Evolutionary conservation across 2,888 invertebrate genomes (phyloP).

Genomic region (Leptopterna dolabrata): DNA sequence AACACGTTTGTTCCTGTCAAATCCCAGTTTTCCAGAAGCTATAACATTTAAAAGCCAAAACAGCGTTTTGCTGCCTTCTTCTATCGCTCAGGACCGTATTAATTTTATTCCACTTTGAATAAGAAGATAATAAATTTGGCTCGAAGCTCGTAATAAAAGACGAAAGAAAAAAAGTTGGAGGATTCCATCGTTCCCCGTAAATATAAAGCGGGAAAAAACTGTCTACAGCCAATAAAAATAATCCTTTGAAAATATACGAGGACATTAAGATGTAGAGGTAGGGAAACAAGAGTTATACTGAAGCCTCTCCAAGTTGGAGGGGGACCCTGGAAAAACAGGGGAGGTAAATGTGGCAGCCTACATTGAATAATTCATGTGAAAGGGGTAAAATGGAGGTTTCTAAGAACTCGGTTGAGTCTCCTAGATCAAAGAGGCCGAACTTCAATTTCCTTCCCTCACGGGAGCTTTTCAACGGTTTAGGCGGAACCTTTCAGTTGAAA

Average conservation of each 20-base stretch:
- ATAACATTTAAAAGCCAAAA: neutral
- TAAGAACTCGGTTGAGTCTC: conserved; percentile 28
- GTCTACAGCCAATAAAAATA: conserved; percentile 60
- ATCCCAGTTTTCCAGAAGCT: neutral
- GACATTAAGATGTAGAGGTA: conserved; percentile 58
- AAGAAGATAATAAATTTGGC: conserved; percentile 44
- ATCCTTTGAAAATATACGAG: conserved; percentile 60
- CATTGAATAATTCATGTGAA: conserved; percentile 56
- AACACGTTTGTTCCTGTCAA: neutral
- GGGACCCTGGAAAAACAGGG: conserved; percentile 47
- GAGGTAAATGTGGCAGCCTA: conserved; percentile 54
- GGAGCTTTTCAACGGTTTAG: neutral
- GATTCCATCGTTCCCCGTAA: conserved; percentile 40
- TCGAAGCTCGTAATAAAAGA: neutral
- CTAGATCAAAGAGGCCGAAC: conserved; percentile 50
- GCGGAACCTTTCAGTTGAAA: conserved; percentile 28
- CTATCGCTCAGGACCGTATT: neutral
- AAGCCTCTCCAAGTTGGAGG: conserved; percentile 22
- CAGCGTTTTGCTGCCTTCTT: neutral
- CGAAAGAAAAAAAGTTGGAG: conserved; percentile 32
- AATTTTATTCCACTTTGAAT: conserved; percentile 7
- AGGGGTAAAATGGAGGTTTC: conserved; percentile 51
- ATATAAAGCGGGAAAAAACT: conserved; percentile 49
- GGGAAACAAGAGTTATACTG: conserved; percentile 59
- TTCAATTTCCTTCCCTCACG: conserved; percentile 20